phyloP scores from a whole-genome alignment of 2,113 vertebrate genomes.

The Bubo blakistoni region DNA sequence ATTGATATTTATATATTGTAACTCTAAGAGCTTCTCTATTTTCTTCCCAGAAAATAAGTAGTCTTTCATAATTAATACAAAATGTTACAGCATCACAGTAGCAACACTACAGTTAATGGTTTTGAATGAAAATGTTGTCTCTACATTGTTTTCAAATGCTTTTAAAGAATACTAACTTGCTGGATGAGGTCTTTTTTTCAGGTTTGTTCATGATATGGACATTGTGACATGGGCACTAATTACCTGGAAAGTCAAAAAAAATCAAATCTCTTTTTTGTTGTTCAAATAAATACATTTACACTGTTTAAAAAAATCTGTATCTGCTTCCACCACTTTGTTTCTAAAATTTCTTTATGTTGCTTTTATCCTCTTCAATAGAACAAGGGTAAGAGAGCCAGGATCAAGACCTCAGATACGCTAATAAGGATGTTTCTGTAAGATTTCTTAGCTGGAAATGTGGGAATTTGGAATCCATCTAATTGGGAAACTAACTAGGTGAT shows the following conservation, averaged over 20 bases:
- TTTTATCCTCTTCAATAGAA: background rate
- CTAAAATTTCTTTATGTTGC: background rate
- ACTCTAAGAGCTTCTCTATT: background rate
- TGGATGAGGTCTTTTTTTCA: background rate
- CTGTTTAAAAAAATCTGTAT: background rate
- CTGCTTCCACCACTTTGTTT: background rate
- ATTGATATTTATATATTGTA: conserved; percentile 17
- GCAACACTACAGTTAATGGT: background rate
- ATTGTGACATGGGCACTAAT: background rate
- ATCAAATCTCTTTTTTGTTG: background rate
- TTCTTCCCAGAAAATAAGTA: conserved; percentile 23
- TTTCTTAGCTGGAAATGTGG: background rate
- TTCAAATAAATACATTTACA: background rate
- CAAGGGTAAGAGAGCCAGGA: background rate
- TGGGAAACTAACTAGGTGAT: background rate
- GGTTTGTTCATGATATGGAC: background rate
- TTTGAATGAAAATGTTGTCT: background rate
- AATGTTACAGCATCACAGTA: background rate
- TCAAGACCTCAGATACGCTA: background rate
- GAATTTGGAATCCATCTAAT: background rate
- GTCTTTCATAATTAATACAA: conserved; percentile 14
- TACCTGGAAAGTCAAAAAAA: background rate
- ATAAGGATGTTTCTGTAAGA: background rate
- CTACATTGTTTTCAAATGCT: background rate
- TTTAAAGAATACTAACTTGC: background rate